Percentiles rank a stretch among this genome's conserved stretches.
Conservation (phyloP, 2,888 invertebrate species). For the Dusona sp. region DNA sequence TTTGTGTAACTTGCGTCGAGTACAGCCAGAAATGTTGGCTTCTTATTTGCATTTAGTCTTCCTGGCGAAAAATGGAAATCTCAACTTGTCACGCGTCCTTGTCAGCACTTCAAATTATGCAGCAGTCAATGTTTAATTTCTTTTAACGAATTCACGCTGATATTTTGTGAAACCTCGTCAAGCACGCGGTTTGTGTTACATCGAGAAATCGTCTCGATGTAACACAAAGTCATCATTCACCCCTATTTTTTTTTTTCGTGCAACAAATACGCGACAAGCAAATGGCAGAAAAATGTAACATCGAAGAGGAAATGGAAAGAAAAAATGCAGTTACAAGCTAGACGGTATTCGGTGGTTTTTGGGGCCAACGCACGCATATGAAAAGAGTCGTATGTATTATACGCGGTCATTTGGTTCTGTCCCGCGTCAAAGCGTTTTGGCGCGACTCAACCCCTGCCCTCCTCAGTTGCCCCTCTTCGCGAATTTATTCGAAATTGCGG, state of each 20-base stretch:
- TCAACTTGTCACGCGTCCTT: no score
- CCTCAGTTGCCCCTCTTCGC: conserved; percentile 2
- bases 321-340: conserved; percentile 15
- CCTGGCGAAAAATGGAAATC: no score
- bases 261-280: not conserved
- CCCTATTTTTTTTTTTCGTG: not conserved
- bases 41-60: no score
- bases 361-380: conserved; percentile 42
- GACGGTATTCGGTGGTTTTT: conserved; percentile 7
- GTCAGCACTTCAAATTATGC: no score
- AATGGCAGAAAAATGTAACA: not conserved
- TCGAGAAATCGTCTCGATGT: not conserved
- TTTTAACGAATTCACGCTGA: no score
- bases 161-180: no score
- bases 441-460: conserved; percentile 6
- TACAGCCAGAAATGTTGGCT: not conserved
- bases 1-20: not conserved
- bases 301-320: not conserved
- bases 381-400: conserved; percentile 67
- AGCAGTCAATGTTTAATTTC: no score
- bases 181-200: no score
- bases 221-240: not conserved
- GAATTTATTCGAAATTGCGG: conserved; percentile 69
- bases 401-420: conserved; percentile 52
- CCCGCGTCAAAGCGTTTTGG: conserved; percentile 66